Percentiles rank a stretch among this genome's conserved stretches.
These are phyloP conservation scores for Melanotaenia boesemani DNA, from an alignment of 2,797 vertebrate species.

Conservation along the genomic window DNA sequence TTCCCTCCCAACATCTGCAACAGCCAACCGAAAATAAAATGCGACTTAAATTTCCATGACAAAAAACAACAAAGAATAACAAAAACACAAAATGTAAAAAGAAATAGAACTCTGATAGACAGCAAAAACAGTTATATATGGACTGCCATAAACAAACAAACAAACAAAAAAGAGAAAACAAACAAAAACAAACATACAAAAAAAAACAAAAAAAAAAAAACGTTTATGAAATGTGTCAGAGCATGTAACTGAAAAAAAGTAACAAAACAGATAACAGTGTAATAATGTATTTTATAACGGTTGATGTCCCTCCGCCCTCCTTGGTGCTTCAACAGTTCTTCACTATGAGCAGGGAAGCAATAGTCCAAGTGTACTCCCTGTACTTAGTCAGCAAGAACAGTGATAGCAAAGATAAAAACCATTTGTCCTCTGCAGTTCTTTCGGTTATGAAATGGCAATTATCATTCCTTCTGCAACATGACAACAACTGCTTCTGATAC, in stretches of 20 bases:
- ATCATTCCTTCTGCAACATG: constrained; percentile 27
- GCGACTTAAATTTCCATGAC: constrained; percentile 49
- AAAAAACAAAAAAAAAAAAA: constrained; percentile 40
- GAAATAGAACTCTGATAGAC: constrained; percentile 27
- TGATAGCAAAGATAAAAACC: constrained; percentile 36
- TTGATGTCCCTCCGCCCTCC: constrained; percentile 31
- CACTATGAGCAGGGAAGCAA: constrained; percentile 36
- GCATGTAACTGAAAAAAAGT: constrained; percentile 27
- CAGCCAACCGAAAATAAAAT: constrained; percentile 49
- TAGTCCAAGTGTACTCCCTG: constrained; percentile 58
- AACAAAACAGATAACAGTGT: constrained; percentile 41
- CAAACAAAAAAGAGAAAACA: no score
- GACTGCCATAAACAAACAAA: constrained; percentile 1
- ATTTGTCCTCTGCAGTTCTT: constrained; percentile 25
- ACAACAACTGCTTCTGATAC: constrained; percentile 25
- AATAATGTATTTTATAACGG: constrained; percentile 45
- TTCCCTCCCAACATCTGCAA: constrained; percentile 48
- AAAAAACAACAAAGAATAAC: constrained; percentile 47
- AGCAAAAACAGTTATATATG: constrained; percentile 25
- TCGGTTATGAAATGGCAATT: constrained; percentile 13
- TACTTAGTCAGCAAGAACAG: constrained; percentile 37
- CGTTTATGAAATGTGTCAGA: constrained; percentile 62
- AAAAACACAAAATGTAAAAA: constrained; percentile 54
- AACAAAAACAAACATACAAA: background rate
- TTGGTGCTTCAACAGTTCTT: constrained; percentile 25